Conservation (phyloP, 2,113 vertebrate genomes). For the Proteles cristata region DNA sequence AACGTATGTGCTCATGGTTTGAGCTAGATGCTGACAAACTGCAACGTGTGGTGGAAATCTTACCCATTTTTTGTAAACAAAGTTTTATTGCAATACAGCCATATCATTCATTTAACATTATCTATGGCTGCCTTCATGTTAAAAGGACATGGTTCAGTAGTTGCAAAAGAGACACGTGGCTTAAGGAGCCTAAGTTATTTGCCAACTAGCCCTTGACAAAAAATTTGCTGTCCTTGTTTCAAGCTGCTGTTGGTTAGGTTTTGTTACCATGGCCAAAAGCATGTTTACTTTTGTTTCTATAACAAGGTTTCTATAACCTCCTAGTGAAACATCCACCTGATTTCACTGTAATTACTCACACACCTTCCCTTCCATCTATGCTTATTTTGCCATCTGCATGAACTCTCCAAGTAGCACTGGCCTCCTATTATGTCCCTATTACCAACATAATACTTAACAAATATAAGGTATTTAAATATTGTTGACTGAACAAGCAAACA, state of each 20-base stretch:
- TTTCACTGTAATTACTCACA: background rate
- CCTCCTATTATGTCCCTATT: background rate
- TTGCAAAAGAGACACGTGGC: background rate
- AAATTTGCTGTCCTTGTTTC: background rate
- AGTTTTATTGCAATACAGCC: background rate
- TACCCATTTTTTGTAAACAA: background rate
- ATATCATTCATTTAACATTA: background rate
- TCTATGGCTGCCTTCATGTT: background rate
- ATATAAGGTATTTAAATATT: conserved; percentile 28
- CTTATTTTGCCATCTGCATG: background rate
- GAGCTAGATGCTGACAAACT: background rate
- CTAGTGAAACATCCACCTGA: background rate
- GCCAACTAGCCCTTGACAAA: background rate
- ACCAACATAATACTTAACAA: background rate
- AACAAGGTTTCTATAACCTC: background rate
- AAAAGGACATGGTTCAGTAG: background rate
- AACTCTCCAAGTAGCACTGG: background rate
- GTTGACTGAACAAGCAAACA: background rate
- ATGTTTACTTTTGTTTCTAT: background rate
- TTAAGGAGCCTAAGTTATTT: conserved; percentile 15
- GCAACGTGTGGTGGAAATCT: background rate
- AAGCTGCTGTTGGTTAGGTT: background rate
- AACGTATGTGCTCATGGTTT: background rate
- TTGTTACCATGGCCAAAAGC: background rate
- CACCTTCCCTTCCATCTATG: background rate